Evolutionary conservation across 2,888 invertebrate species (phyloP), one percentile per base, ranked within the genome.

Genomic region (Allolobophora icterica): DNA sequence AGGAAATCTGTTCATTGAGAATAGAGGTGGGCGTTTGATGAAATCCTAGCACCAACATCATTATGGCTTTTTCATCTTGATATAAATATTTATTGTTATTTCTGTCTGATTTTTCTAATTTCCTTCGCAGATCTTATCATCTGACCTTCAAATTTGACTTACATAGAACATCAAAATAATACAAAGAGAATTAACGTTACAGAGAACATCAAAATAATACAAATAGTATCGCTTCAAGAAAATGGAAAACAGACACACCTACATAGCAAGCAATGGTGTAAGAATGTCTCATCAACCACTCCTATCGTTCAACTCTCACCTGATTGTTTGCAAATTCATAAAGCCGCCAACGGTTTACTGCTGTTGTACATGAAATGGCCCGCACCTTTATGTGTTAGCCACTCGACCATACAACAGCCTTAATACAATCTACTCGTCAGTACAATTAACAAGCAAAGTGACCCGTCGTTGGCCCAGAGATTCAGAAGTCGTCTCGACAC

Each of bases 301-400:
- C 24, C n/a, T 71, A n/a, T n/a, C n/a, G 71, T n/a, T n/a, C n/a
- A 71, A 71, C n/a, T 71, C 71, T 71, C 71, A 71, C 71, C 71
- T 71, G 71, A 71, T 71, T 71, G 71, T 71, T 71, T 11, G 30
- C 71, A n/a, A n/a, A 71, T 71, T 71, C 71, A 71, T 71, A n/a
- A 71, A 71, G 71, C n/a, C 71, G 71, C n/a, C 71, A n/a, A 71
- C 71, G 17, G 71, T 71, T 71, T n/a, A 71, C 30, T n/a, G 71
- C 30, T n/a, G 71, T 71, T 71, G 11, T 11, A 71, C 8, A 71
- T 11, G 6, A 52, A 52, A 52, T 24, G 52, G 1, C 21, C 24
- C 1, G 24, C 52, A n/a, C 71, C 30, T 71, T 30, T 71, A 71
- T 71, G 30, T n/a, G n/a, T n/a, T 71, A 71, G 71, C 71, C 52